A percentile compares a stretch with the other conserved stretches of the same genome.
These are phyloP conservation scores for Drosophila pegasa DNA, from an alignment of 2,888 invertebrate genomes.

Conservation along the genomic window DNA sequence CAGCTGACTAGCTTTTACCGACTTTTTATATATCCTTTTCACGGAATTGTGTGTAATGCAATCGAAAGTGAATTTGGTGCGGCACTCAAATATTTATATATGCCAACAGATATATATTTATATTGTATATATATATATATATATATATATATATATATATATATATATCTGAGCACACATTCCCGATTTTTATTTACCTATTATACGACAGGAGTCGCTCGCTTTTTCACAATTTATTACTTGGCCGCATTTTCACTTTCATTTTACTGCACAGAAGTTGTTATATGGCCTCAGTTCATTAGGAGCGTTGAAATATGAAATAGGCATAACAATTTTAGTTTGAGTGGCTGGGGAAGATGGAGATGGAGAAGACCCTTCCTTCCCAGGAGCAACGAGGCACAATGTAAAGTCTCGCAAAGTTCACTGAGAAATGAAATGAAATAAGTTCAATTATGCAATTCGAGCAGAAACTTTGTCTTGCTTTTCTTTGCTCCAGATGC, in stretches of 20 bases:
- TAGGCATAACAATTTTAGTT: no score
- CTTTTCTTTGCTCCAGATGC: no score
- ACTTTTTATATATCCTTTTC: constrained; percentile 1
- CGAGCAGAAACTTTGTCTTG: no score
- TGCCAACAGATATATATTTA: no score
- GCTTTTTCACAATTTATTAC: background rate
- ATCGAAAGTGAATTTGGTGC: constrained; percentile 7
- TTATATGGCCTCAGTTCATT: background rate
- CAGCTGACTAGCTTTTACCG: constrained; percentile 17
- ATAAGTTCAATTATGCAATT: no score
- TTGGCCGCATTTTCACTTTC: background rate
- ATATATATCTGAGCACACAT: no score
- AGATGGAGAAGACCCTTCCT: no score
- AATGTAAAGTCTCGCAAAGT: no score
- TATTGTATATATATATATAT: no score
- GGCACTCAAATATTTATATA: constrained; percentile 3
- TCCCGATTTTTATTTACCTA: background rate
- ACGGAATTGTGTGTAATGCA: constrained; percentile 3
- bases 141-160: no score
- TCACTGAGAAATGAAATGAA: no score
- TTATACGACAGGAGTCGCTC: background rate
- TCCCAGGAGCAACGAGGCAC: no score
- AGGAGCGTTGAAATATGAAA: background rate
- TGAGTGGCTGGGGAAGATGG: background rate
- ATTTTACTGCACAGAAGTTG: background rate